phyloP scores from a whole-genome alignment of 2,113 vertebrate species.

The Silurus meridionalis region DNA sequence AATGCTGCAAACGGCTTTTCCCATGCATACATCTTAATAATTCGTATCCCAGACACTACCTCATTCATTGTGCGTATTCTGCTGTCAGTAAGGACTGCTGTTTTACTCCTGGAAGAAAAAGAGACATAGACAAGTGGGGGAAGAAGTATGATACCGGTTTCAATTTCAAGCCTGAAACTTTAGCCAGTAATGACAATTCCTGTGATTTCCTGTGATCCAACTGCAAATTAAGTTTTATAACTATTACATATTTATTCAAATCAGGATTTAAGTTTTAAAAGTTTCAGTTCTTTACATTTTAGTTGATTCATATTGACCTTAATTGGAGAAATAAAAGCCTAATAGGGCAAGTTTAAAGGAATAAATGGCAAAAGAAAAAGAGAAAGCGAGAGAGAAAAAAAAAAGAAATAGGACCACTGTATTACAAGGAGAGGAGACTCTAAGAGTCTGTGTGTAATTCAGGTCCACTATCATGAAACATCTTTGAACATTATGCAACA shows the following conservation, averaged over 20 bases:
- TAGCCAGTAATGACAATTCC: background rate
- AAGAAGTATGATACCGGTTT: background rate
- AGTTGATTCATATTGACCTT: no score
- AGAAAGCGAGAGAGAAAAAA: background rate
- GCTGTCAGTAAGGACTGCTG: conserved; percentile 81
- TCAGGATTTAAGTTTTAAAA: background rate
- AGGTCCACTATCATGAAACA: no score
- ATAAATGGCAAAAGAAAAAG: background rate
- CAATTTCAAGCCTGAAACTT: background rate
- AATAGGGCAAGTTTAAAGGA: no score
- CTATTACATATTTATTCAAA: background rate
- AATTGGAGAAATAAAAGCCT: no score
- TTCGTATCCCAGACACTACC: conserved; percentile 91
- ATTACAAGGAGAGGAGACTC: background rate
- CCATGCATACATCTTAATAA: conserved; percentile 99
- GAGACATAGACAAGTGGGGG: background rate
- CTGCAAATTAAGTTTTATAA: no score
- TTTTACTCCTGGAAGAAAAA: conserved; percentile 78
- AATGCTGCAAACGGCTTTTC: conserved; percentile 88
- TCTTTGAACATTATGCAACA: no score
- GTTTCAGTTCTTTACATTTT: background rate
- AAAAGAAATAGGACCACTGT: background rate
- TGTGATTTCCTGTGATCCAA: background rate
- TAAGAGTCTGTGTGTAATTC: background rate
- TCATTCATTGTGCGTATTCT: conserved; percentile 97